phyloP scores from a whole-genome alignment of 1,140 invertebrate species.

The Sarcophaga bullata region DNA sequence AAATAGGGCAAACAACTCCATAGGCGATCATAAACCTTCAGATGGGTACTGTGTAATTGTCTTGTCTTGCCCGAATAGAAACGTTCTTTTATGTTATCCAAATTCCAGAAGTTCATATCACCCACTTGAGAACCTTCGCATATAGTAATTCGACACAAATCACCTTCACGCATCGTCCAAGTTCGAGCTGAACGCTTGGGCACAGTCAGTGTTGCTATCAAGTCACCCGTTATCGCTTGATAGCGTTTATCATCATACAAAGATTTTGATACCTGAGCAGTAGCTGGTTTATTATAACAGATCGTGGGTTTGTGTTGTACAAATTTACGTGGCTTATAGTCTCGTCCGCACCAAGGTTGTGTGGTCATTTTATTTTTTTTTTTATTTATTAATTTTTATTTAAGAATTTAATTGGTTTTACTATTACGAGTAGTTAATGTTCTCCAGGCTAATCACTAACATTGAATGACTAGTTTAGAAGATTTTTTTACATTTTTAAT shows the following conservation, averaged over 20 bases:
- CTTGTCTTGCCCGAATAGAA: constrained; percentile 68
- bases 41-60: constrained; percentile 66
- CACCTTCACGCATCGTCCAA: constrained; percentile 64
- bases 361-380: constrained; percentile 19
- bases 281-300: constrained; percentile 64
- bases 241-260: constrained; percentile 62
- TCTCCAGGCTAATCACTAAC: background rate
- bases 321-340: constrained; percentile 52
- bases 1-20: constrained; percentile 68
- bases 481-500: too few species aligned
- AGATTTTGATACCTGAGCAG: constrained; percentile 55
- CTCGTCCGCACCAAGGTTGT: constrained; percentile 42
- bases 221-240: constrained; percentile 56
- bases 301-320: constrained; percentile 55
- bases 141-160: constrained; percentile 64
- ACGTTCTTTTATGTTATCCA: constrained; percentile 65
- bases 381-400: background rate
- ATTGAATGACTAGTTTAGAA: background rate
- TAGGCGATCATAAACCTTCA: constrained; percentile 65
- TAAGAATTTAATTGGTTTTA: too few species aligned
- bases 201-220: constrained; percentile 58
- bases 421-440: background rate
- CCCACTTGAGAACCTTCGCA: constrained; percentile 66
- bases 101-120: constrained; percentile 68
- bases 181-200: constrained; percentile 64